A percentile compares a stretch with the other conserved stretches of the same genome.
phyloP scores from a whole-genome alignment of 2,888 invertebrate species.

The Mimachlamys varia region DNA sequence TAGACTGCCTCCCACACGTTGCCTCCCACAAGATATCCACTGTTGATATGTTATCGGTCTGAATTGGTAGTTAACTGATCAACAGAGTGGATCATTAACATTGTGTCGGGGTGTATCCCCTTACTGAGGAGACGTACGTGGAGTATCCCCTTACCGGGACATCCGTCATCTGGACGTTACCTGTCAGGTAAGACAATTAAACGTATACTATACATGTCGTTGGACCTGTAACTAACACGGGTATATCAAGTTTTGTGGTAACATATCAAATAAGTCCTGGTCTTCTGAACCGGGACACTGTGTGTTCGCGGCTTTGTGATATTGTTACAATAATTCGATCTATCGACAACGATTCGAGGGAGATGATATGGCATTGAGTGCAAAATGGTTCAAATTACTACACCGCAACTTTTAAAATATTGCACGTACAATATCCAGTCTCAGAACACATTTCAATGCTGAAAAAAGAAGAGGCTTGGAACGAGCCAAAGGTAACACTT shows the following conservation, averaged over 20 bases:
- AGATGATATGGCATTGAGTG: too few relatives aligned
- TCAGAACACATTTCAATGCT: too few relatives aligned
- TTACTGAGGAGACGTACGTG: background rate
- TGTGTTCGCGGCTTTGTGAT: too few relatives aligned
- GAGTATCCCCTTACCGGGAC: background rate
- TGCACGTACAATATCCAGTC: too few relatives aligned
- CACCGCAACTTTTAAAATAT: too few relatives aligned
- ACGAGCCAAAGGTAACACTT: too few relatives aligned
- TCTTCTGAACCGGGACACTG: background rate
- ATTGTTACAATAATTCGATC: too few relatives aligned
- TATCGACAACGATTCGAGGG: too few relatives aligned
- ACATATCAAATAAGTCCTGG: background rate
- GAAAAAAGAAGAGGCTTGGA: too few relatives aligned
- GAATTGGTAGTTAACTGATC: background rate
- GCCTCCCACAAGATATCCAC: background rate
- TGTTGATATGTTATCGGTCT: slow-evolving; percentile 5
- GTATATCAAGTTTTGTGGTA: background rate
- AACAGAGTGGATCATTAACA: background rate
- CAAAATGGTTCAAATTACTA: too few relatives aligned
- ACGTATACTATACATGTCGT: background rate
- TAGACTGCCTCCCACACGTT: background rate
- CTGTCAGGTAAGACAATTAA: background rate
- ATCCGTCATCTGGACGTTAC: background rate
- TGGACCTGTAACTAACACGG: background rate
- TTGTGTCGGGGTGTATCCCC: background rate